Percentiles rank a stretch among this genome's conserved stretches.
These are phyloP conservation scores for Seriola dumerili DNA, from an alignment of 2,113 vertebrate genomes.

Conservation along the genomic window DNA sequence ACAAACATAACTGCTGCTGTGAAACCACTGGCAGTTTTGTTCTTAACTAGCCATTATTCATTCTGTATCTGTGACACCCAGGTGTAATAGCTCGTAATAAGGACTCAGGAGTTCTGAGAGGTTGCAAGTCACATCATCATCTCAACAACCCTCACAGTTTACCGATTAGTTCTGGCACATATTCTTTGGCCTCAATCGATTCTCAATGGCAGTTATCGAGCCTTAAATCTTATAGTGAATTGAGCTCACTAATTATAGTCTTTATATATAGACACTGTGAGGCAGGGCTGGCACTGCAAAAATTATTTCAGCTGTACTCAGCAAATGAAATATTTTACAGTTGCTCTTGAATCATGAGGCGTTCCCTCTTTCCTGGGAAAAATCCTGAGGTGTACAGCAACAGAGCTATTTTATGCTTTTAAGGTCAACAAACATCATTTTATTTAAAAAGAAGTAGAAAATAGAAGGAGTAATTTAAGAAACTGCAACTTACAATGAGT, in stretches of 20 bases:
- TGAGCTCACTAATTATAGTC: constrained; percentile 15
- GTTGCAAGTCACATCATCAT: constrained; percentile 16
- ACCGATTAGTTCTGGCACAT: constrained; percentile 31
- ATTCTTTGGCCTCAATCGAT: constrained; percentile 24
- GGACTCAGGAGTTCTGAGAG: constrained; percentile 4
- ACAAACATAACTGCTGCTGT: not conserved
- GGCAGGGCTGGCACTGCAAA: not conserved
- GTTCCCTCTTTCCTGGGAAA: constrained; percentile 8
- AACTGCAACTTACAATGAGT: not conserved
- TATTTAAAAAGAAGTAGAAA: constrained; percentile 11
- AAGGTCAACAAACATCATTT: not conserved
- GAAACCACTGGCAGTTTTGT: constrained; percentile 10
- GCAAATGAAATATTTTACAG: constrained; percentile 5
- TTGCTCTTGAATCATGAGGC: not conserved
- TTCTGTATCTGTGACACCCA: not conserved
- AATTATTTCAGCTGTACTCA: not conserved
- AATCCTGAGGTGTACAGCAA: not conserved
- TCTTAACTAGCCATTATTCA: constrained; percentile 3
- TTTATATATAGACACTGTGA: constrained; percentile 16
- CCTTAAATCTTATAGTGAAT: constrained; percentile 7
- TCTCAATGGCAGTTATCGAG: constrained; percentile 6
- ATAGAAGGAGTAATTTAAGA: not conserved
- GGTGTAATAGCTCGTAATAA: not conserved
- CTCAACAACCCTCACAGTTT: constrained; percentile 7
- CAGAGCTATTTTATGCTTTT: not conserved